Evolutionary conservation across 64 coral and sea anemone genomes (phyloP), one percentile per base, ranked within the genome.

Genomic region (Catalaphyllia jardinei): DNA sequence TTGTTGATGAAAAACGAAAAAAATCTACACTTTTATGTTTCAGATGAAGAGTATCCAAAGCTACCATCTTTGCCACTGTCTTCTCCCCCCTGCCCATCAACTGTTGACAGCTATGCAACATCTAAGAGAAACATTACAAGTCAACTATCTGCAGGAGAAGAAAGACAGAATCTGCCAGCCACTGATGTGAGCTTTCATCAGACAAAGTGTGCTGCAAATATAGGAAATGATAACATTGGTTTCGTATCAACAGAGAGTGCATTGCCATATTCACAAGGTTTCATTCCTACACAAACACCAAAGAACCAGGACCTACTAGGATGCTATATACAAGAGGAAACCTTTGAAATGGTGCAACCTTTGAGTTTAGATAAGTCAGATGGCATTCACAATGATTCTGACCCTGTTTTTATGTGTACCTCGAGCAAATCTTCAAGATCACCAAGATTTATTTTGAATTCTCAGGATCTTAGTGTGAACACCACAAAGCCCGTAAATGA

Each of bases 41-140:
- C 60, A 93, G 92, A 59, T 85, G 92, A 93, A 52, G 78, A 67
- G n/a, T 88, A 74, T 71, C 87, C 92, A 10, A 29, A 19, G 50
- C 15, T 39, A 31, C 92, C 92, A 52, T 87, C 92, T 65, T 49
- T 89, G 29, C 92, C 92, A 24, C 59, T 31, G 4, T 28, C 27
- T 17, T 46, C 79, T 72, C 84, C 91, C 67, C 31, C 83, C 1
- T 46, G 7, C 42, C 6, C 42, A 46, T 31, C 63, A 86, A 29
- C 64, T 71, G 20, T 62, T 87, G 64, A 39, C 62, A 71, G 39
- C 2, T 2, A 49, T 8, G 14, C 1, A 15, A 25, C 72, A 29
- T 51, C 72, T n/a, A 16, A 31, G 19, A 10, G 12, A 52, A 16
- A 63, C 16, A 15, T 78, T 22, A 62, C 29, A 0, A 64, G 18